These are phyloP conservation scores for Pelosia muscerda DNA, from an alignment of 2,888 invertebrate genomes.

Conservation along the genomic window DNA sequence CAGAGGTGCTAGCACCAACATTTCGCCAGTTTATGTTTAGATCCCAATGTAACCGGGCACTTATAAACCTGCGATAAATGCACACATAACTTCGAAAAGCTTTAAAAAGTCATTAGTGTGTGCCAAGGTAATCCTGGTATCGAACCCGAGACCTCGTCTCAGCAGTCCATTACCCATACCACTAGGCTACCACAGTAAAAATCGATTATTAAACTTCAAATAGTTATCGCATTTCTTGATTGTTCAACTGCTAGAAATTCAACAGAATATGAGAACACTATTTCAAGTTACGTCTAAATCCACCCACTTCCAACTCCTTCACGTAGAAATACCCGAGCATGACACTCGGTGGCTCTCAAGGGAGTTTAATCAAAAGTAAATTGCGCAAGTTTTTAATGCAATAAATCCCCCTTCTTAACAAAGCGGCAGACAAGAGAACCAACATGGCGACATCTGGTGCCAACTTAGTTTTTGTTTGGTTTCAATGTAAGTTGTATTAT, in stretches of 20 bases:
- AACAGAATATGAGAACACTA: background rate
- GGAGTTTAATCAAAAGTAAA: conserved; percentile 2
- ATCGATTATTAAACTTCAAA: too few species aligned
- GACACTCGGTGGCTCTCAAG: background rate
- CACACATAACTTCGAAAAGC: too few species aligned
- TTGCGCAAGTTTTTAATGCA: background rate
- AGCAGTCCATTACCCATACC: too few species aligned
- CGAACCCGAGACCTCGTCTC: too few species aligned
- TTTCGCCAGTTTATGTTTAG: too few species aligned
- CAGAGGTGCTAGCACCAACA: too few species aligned
- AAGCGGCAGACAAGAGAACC: background rate
- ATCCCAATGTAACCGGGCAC: too few species aligned
- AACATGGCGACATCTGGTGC: background rate
- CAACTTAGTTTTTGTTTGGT: background rate
- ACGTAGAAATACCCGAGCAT: background rate
- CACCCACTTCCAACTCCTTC: background rate
- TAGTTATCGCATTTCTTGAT: background rate
- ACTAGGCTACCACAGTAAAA: too few species aligned
- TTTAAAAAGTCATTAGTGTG: too few species aligned
- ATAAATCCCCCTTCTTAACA: conserved; percentile 2
- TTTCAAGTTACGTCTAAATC: background rate
- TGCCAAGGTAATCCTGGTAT: too few species aligned
- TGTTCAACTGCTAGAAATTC: background rate
- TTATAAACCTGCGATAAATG: too few species aligned
- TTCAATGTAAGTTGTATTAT: background rate